phyloP scores from a whole-genome alignment of 2,888 invertebrate genomes.

The Amiota communis region DNA sequence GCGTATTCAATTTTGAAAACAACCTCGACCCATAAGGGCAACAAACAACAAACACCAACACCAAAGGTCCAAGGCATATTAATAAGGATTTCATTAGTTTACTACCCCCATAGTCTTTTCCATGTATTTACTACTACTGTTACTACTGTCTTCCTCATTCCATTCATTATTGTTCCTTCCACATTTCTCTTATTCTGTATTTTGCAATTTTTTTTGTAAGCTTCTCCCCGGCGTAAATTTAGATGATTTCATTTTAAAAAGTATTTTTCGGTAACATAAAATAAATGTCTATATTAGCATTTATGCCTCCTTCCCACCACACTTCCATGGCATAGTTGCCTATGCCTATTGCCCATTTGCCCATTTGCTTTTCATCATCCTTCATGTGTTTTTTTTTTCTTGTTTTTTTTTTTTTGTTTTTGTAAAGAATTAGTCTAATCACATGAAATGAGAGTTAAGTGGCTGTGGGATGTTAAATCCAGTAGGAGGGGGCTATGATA shows the following conservation, averaged over 20 bases:
- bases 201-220: not conserved
- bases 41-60: conserved; percentile 40
- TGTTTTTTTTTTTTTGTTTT: not conserved
- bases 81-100: conserved; percentile 69
- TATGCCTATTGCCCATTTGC: not conserved
- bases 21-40: conserved; percentile 49
- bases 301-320: conserved; percentile 32
- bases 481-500: too few relatives aligned
- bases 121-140: too few relatives aligned
- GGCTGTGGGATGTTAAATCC: not conserved
- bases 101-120: too few relatives aligned
- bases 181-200: conserved; percentile 17
- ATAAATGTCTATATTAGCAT: conserved; percentile 57
- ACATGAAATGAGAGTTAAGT: conserved; percentile 11
- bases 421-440: conserved; percentile 12
- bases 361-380: not conserved
- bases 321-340: not conserved
- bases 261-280: conserved; percentile 40
- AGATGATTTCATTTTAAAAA: conserved; percentile 40
- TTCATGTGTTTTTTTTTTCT: not conserved
- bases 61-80: conserved; percentile 66
- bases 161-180: conserved; percentile 18
- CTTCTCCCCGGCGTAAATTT: conserved; percentile 15
- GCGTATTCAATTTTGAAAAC: conserved; percentile 59
- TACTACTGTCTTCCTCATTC: conserved; percentile 30